A percentile compares a stretch with the other conserved stretches of the same genome.
Conservation (phyloP, 2,113 vertebrate genomes). For the Hippocampus barbouri region DNA sequence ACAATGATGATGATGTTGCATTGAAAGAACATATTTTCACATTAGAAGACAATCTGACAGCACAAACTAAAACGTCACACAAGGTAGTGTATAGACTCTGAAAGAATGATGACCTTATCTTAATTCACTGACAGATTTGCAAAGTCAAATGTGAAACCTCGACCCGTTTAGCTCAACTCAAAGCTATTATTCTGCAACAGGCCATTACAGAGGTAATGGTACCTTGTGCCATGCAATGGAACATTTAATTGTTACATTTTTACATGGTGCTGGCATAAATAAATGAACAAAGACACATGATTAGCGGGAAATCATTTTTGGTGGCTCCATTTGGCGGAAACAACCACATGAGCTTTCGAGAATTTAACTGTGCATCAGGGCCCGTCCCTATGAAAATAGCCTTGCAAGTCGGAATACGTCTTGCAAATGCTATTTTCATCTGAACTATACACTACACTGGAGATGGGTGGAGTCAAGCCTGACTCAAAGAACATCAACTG, state of each 20-base stretch:
- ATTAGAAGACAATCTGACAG: not conserved
- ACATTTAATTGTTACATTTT: too few species aligned
- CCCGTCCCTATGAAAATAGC: not conserved
- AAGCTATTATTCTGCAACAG: too few species aligned
- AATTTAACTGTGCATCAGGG: not conserved
- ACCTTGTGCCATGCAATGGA: too few species aligned
- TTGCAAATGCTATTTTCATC: not conserved
- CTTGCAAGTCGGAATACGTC: not conserved
- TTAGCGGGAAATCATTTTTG: too few species aligned
- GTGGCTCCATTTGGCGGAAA: too few species aligned
- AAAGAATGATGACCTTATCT: too few species aligned
- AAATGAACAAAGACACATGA: not conserved
- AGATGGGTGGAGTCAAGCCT: constrained; percentile 3
- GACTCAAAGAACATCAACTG: constrained; percentile 30
- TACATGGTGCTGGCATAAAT: not conserved
- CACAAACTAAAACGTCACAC: too few species aligned
- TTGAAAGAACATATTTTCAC: constrained; percentile 28
- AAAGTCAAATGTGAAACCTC: too few species aligned
- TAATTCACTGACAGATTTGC: too few species aligned
- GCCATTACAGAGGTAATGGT: too few species aligned
- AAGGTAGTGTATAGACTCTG: too few species aligned
- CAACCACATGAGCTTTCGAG: not conserved
- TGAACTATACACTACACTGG: not conserved
- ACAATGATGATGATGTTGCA: not conserved
- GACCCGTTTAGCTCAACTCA: too few species aligned